These are phyloP conservation scores for Mustela erminea DNA, from an alignment of 2,797 vertebrate genomes.

Conservation along the genomic window DNA sequence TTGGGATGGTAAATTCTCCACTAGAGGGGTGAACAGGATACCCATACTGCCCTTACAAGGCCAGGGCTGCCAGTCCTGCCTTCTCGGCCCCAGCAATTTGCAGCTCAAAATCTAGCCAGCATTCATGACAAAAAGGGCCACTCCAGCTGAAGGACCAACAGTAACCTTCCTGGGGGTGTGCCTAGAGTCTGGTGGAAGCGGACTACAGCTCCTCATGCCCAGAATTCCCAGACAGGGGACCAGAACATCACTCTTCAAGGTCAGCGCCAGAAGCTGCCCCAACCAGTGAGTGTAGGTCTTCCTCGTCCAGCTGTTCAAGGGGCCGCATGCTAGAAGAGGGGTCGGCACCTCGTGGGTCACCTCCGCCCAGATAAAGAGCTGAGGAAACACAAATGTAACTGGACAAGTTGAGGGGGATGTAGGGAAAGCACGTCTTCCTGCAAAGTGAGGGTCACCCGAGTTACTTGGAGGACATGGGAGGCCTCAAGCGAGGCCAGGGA, in stretches of 20 bases:
- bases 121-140: constrained; percentile 21
- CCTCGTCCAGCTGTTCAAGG: not conserved
- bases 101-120: constrained; percentile 35
- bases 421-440: constrained; percentile 74
- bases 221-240: not conserved
- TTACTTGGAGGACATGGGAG: constrained; percentile 66
- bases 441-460: constrained; percentile 47
- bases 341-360: constrained; percentile 19
- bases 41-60: not conserved
- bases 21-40: not conserved
- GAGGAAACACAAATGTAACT: constrained; percentile 72
- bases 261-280: constrained; percentile 16
- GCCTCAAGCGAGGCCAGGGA: constrained; percentile 61
- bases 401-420: constrained; percentile 56
- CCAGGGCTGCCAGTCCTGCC: not conserved
- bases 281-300: not conserved
- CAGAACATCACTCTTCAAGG: not conserved
- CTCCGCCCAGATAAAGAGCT: constrained; percentile 54
- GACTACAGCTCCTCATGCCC: not conserved
- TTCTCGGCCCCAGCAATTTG: not conserved
- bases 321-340: constrained; percentile 46
- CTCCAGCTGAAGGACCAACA: constrained; percentile 37
- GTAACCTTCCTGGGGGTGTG: constrained; percentile 9
- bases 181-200: not conserved
- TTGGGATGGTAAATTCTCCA: not conserved